Conservation (phyloP, 2,888 invertebrate genomes). For the Cylloceria caligata region DNA sequence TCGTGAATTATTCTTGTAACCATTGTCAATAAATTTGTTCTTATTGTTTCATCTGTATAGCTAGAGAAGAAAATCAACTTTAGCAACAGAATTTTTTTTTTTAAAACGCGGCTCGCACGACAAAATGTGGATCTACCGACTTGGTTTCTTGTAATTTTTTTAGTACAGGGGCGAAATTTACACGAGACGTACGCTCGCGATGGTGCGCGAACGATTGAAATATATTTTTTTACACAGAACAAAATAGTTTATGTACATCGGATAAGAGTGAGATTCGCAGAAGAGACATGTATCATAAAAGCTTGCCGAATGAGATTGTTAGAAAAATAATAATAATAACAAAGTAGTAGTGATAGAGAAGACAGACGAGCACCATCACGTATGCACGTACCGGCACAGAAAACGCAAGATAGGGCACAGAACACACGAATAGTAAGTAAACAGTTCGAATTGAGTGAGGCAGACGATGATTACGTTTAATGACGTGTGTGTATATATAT, state of each 20-base stretch:
- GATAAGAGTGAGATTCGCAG: conserved; percentile 50
- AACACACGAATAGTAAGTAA: conserved; percentile 69
- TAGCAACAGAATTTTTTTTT: no score
- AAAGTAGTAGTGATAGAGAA: conserved; percentile 2
- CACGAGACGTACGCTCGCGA: conserved; percentile 63
- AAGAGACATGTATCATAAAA: conserved; percentile 21
- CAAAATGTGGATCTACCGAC: conserved; percentile 43
- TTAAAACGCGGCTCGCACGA: conserved; percentile 45
- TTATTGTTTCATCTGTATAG: background rate
- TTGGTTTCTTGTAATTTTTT: conserved; percentile 37
- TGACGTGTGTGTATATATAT: conserved; percentile 69
- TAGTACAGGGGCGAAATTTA: conserved; percentile 61
- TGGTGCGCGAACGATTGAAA: conserved; percentile 55
- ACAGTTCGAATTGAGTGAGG: conserved; percentile 63
- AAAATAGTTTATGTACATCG: conserved; percentile 22
- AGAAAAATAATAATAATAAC: conserved; percentile 23
- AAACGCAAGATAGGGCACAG: conserved; percentile 66
- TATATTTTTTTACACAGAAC: conserved; percentile 15
- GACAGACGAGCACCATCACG: conserved; percentile 63
- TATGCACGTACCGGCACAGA: conserved; percentile 66
- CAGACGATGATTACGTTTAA: conserved; percentile 71
- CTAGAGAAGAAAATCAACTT: background rate
- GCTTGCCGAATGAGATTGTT: conserved; percentile 42
- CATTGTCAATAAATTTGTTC: background rate
- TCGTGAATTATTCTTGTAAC: background rate